Evolutionary conservation across 2,888 invertebrate species (phyloP).

Genomic region (Tholera decimalis): DNA sequence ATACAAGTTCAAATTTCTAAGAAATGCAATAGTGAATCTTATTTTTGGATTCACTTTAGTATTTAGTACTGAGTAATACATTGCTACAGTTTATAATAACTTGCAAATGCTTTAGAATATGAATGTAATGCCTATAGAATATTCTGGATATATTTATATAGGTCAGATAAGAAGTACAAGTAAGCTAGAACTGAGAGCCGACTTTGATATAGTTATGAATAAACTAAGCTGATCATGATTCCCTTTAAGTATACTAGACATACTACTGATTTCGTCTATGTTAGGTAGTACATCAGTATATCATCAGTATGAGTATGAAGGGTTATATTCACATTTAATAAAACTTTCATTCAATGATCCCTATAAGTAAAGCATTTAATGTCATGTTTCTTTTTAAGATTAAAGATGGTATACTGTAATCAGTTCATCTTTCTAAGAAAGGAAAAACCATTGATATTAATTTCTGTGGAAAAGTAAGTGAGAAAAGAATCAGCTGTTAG

Average conservation of each 20-base stretch:
- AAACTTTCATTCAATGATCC: not conserved
- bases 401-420: not conserved
- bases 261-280: no score
- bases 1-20: conserved; percentile 37
- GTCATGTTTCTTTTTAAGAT: not conserved
- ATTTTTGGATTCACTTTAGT: conserved; percentile 14
- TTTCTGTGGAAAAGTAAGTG: conserved; percentile 1
- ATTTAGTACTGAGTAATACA: conserved; percentile 4
- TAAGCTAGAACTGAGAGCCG: not conserved
- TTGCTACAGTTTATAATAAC: not conserved
- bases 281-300: no score
- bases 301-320: no score
- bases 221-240: no score
- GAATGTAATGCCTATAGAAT: not conserved
- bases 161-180: not conserved
- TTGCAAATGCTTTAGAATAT: conserved; percentile 2
- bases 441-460: not conserved
- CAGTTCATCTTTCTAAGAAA: not conserved
- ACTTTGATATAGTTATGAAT: no score
- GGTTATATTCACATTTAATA: not conserved
- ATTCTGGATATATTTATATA: not conserved
- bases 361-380: no score
- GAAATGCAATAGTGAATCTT: conserved; percentile 53
- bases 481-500: conserved; percentile 38
- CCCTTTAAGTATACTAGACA: not conserved